phyloP scores from a whole-genome alignment of 1,140 invertebrate species.

The Augochlora pura region DNA sequence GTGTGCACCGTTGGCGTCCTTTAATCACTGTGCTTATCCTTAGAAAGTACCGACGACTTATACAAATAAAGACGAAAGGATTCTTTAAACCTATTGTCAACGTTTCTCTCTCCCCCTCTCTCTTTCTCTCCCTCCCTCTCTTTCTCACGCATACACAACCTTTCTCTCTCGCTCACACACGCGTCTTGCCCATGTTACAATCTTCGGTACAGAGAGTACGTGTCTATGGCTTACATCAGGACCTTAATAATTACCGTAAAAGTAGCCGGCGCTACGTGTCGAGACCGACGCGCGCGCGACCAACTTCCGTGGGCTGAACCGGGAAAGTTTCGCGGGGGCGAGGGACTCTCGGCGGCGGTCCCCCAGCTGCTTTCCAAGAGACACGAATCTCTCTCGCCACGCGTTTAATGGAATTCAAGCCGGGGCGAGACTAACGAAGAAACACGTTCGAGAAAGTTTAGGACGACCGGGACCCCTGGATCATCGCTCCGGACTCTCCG shows the following conservation, averaged over 20 bases:
- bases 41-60: constrained; percentile 5
- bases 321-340: background rate
- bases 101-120: constrained; percentile 5
- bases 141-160: background rate
- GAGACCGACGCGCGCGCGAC: background rate
- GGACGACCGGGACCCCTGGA: too few species aligned
- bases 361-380: background rate
- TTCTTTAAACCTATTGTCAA: background rate
- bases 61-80: constrained; percentile 5
- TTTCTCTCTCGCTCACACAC: background rate
- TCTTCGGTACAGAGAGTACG: constrained; percentile 23
- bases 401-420: constrained; percentile 29
- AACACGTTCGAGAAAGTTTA: constrained; percentile 31
- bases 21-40: constrained; percentile 23
- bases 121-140: background rate
- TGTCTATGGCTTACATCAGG: constrained; percentile 13
- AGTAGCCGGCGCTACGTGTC: constrained; percentile 9
- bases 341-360: background rate
- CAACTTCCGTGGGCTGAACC: background rate
- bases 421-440: background rate
- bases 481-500: background rate
- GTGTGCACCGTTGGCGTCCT: constrained; percentile 41
- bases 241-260: constrained; percentile 41
- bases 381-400: background rate
- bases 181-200: constrained; percentile 3